Evolutionary conservation across 2,888 invertebrate genomes (phyloP).

Genomic region (Amiota mariae): DNA sequence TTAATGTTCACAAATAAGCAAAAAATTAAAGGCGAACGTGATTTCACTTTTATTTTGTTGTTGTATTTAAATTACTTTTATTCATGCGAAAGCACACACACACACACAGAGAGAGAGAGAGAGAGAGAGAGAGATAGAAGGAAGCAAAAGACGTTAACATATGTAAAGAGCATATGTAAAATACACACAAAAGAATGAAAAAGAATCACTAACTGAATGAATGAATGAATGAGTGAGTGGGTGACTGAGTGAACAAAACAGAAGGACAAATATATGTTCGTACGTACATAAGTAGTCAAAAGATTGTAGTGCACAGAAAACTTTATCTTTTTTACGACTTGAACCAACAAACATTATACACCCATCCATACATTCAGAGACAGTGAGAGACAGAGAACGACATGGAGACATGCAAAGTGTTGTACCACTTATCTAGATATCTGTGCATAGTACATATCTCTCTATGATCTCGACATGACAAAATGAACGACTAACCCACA

Average conservation of each 20-base stretch:
- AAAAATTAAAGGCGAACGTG: slow-evolving; percentile 20
- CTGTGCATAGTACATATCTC: slow-evolving; percentile 21
- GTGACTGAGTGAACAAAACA: slow-evolving; percentile 35
- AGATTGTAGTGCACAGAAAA: slow-evolving; percentile 49
- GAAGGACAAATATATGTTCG: slow-evolving; percentile 16
- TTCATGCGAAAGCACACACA: background rate
- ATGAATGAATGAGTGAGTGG: slow-evolving; percentile 21
- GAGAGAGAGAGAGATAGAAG: too few relatives aligned
- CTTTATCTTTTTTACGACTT: slow-evolving; percentile 64
- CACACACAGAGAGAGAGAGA: too few relatives aligned
- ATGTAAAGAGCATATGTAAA: background rate
- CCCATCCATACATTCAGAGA: slow-evolving; percentile 36
- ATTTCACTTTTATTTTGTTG: slow-evolving; percentile 17
- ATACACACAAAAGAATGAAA: slow-evolving; percentile 31
- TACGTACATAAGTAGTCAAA: slow-evolving; percentile 44
- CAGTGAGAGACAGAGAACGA: slow-evolving; percentile 11
- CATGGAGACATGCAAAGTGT: too few relatives aligned
- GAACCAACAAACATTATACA: slow-evolving; percentile 53
- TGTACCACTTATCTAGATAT: slow-evolving; percentile 16
- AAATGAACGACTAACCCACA: background rate
- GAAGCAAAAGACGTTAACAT: background rate
- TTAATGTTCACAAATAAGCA: background rate
- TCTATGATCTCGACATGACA: background rate
- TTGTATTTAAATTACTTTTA: slow-evolving; percentile 14
- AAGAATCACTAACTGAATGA: slow-evolving; percentile 47